These are phyloP conservation scores for Petaurus breviceps DNA, from an alignment of 2,113 vertebrate species.

Conservation along the genomic window DNA sequence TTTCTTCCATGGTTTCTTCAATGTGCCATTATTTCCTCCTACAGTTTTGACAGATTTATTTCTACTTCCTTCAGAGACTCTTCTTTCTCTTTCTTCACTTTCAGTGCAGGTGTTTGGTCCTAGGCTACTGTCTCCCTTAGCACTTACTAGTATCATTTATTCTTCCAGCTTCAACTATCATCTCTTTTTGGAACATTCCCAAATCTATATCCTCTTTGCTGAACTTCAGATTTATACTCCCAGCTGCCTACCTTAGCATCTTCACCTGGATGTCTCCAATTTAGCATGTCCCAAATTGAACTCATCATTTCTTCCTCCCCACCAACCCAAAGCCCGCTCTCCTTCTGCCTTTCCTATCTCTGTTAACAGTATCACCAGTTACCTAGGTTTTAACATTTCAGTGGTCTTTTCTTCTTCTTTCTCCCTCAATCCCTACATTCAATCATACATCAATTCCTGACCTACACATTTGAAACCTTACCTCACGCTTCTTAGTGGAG, in stretches of 20 bases:
- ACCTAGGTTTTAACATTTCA: not conserved
- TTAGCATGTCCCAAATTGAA: not conserved
- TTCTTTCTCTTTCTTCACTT: not conserved
- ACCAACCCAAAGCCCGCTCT: not conserved
- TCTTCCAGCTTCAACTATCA: not conserved
- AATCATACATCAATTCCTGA: not conserved
- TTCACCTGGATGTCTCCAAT: not conserved
- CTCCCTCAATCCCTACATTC: not conserved
- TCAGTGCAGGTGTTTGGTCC: not conserved
- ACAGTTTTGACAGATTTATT: not conserved
- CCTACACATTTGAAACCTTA: constrained; percentile 57
- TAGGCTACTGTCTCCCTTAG: not conserved
- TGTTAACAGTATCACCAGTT: not conserved
- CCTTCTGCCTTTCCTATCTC: not conserved
- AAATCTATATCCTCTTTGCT: not conserved
- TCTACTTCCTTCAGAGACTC: not conserved
- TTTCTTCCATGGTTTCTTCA: not conserved
- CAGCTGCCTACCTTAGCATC: not conserved
- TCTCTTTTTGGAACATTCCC: not conserved
- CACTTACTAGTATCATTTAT: not conserved
- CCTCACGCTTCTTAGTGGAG: constrained; percentile 91
- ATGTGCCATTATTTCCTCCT: not conserved
- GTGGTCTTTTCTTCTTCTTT: not conserved
- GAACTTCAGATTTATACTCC: not conserved
- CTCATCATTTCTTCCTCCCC: not conserved